These are phyloP conservation scores for Uropsilus gracilis DNA, from an alignment of 2,113 vertebrate genomes.

Conservation along the genomic window DNA sequence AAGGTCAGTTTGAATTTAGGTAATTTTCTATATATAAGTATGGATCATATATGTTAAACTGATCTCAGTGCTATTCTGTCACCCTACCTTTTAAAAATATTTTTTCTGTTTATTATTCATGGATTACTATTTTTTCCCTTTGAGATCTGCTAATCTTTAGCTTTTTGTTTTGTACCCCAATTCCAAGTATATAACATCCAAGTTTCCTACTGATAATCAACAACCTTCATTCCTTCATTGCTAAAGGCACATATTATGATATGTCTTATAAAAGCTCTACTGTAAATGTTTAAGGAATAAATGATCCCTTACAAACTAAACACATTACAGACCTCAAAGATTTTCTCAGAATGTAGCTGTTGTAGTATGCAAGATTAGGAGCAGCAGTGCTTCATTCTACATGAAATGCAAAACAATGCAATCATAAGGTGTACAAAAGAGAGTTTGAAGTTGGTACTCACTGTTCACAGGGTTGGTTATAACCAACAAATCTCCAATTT, in stretches of 20 bases:
- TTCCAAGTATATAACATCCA: slow-evolving; percentile 55
- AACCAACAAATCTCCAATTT: neutral
- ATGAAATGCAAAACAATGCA: neutral
- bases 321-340: slow-evolving; percentile 34
- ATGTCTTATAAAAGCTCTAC: slow-evolving; percentile 58
- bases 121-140: slow-evolving; percentile 64
- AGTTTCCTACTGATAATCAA: slow-evolving; percentile 71
- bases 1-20: slow-evolving; percentile 79
- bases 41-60: slow-evolving; percentile 57
- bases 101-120: slow-evolving; percentile 77
- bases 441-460: neutral
- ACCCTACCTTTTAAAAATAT: slow-evolving; percentile 70
- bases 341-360: slow-evolving; percentile 40
- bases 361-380: neutral
- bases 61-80: slow-evolving; percentile 64
- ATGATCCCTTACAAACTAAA: slow-evolving; percentile 60
- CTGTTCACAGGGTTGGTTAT: neutral
- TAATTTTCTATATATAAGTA: slow-evolving; percentile 73
- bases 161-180: slow-evolving; percentile 42
- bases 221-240: slow-evolving; percentile 48
- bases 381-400: neutral
- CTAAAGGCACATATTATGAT: slow-evolving; percentile 65
- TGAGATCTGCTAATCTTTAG: slow-evolving; percentile 51
- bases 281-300: slow-evolving; percentile 63
- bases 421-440: neutral